Evolutionary conservation across 37 sponge, comb jelly and placozoan species (phyloP).

Genomic region (Lycopodina hypogea): DNA sequence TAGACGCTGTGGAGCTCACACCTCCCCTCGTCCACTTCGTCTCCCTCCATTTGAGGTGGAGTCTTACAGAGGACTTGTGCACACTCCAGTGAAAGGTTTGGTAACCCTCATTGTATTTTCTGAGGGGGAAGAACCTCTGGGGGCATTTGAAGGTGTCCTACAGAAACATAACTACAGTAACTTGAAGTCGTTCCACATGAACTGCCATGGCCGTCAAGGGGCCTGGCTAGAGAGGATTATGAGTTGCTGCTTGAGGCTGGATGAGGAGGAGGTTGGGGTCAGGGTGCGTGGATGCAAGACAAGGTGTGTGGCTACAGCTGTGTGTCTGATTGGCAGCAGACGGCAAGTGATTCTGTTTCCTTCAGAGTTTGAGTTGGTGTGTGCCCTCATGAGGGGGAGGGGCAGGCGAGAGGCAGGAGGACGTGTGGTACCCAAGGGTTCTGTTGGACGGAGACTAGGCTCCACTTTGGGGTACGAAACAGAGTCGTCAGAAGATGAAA

Average conservation of each 20-base stretch:
- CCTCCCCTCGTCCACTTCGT: no score
- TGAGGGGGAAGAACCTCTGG: neutral
- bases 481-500: neutral
- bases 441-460: neutral
- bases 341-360: slow-evolving; percentile 38
- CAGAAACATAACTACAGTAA: neutral
- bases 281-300: neutral
- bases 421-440: no score
- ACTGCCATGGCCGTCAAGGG: neutral
- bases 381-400: neutral
- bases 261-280: neutral
- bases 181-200: slow-evolving; percentile 10
- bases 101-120: slow-evolving; percentile 11
- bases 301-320: slow-evolving; percentile 13
- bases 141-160: neutral
- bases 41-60: neutral
- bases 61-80: neutral
- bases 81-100: slow-evolving; percentile 16
- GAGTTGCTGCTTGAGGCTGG: slow-evolving; percentile 1
- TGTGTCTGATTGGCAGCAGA: slow-evolving; percentile 28
- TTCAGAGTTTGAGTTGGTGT: neutral
- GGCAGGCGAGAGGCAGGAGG: neutral
- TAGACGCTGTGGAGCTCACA: no score
- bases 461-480: neutral
- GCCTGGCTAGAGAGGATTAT: slow-evolving; percentile 8